Evolutionary conservation across 2,888 invertebrate species (phyloP), one percentile per base, ranked within the genome.

Genomic region (Abrostola triplasia): DNA sequence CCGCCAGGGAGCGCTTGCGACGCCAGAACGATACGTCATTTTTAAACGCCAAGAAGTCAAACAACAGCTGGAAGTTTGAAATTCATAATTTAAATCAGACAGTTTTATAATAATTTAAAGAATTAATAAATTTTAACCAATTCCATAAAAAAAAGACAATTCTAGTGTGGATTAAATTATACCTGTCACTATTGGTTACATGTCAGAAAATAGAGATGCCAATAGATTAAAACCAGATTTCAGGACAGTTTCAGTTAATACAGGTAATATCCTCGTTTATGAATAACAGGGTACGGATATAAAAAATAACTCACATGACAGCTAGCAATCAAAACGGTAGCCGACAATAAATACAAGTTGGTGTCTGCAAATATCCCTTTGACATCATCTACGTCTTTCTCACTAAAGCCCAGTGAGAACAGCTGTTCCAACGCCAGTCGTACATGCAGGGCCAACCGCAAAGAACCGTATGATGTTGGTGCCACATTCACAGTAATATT

Each of bases 11-110:
- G 38, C 96, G 96, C 84, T 98, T 97, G 24, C 96, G 96, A 63
- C 97, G 96, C 99, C 99, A 99, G 90, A 99, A 99, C 60, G 96
- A 96, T 0, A 99, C 98, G 84, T 99, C 99, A 89, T 99, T 99
- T 95, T 99, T 99, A 88, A 99, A 99, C 0, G 99, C 98, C 59
- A 99, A 94, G 86, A 99, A 98, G 89, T 99, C 99, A 86, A 99
- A 98, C 47, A 99, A 92, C 68, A 99, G 93, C 98, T 99, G 95
- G 12, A 95, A 95, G 63, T 44, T 59, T 0, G 47, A 59, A 48
- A 59, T 36, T 44, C 44, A 13, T 36, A 36, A 24, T 13, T 53
- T 9, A 6, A 52, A 41, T 24, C 36, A 60, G n/a, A 36, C 4
- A 41, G 40, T 41, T 12, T 35, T 49, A 48, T 9, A 7, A 9